Percentiles rank a stretch among this genome's conserved stretches.
These are phyloP conservation scores for Butorides virescens DNA, from an alignment of 2,113 vertebrate species.

Conservation along the genomic window DNA sequence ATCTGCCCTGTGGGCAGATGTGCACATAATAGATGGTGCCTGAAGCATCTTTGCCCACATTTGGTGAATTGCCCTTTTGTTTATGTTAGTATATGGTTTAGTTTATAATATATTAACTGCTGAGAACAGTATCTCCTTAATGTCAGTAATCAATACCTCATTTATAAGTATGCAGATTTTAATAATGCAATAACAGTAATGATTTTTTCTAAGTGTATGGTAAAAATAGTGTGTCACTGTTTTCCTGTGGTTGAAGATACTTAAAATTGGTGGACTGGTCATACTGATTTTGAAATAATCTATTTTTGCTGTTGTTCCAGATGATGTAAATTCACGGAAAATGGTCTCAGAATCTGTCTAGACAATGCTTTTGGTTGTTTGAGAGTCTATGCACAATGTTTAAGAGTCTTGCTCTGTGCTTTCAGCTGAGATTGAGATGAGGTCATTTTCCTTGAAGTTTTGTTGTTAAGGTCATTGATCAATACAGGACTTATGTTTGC, in stretches of 20 bases:
- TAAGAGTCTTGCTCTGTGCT: background rate
- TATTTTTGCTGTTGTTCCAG: background rate
- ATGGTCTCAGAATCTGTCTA: background rate
- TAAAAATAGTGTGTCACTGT: background rate
- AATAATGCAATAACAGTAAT: conserved; percentile 8
- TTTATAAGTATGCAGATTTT: conserved; percentile 1
- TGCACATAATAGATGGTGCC: background rate
- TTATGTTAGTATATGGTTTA: background rate
- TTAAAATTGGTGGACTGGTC: background rate
- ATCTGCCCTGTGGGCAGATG: background rate
- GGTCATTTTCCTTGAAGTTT: conserved; percentile 19
- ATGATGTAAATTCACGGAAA: background rate
- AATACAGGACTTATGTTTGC: background rate
- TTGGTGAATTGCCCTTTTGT: background rate
- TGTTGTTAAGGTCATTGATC: background rate
- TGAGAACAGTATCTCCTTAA: background rate
- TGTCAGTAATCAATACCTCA: background rate
- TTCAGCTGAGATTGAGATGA: background rate
- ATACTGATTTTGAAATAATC: conserved; percentile 1
- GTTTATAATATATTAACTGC: background rate
- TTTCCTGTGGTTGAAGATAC: background rate
- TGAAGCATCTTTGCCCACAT: background rate
- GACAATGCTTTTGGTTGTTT: background rate
- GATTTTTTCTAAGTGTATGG: background rate
- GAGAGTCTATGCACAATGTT: background rate